Conservation (phyloP, 2,888 invertebrate species). For the Poecilobothrus nobilitatus region DNA sequence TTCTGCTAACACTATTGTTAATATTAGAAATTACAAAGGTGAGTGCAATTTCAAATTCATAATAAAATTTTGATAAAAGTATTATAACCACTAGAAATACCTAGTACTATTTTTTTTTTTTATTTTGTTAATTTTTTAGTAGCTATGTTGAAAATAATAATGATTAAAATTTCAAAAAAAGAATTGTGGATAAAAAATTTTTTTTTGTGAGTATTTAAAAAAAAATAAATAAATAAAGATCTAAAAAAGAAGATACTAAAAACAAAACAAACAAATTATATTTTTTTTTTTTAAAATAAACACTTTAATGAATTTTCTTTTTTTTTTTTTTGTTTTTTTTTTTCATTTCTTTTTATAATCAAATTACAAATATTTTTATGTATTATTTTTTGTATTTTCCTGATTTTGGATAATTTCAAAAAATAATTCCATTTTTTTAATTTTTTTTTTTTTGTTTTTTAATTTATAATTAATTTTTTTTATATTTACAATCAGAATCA, state of each 20-base stretch:
- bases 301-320: background rate
- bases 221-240: background rate
- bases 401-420: background rate
- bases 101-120: too few relatives aligned
- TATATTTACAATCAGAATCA: constrained; percentile 1
- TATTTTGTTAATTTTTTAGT: too few relatives aligned
- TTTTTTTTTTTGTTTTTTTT: background rate
- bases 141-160: too few relatives aligned
- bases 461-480: background rate
- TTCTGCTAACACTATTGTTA: too few relatives aligned
- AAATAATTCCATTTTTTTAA: background rate
- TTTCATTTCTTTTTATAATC: background rate
- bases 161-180: too few relatives aligned
- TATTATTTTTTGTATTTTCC: background rate
- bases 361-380: background rate
- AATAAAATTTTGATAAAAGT: too few relatives aligned
- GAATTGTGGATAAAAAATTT: too few relatives aligned
- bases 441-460: background rate
- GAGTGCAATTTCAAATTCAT: too few relatives aligned
- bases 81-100: too few relatives aligned
- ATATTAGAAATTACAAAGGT: too few relatives aligned
- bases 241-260: too few relatives aligned
- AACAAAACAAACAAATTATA: background rate
- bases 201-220: background rate
- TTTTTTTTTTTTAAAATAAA: background rate